Conservation (phyloP, 2,797 vertebrate species). For the Pseudochaenichthys georgianus region DNA sequence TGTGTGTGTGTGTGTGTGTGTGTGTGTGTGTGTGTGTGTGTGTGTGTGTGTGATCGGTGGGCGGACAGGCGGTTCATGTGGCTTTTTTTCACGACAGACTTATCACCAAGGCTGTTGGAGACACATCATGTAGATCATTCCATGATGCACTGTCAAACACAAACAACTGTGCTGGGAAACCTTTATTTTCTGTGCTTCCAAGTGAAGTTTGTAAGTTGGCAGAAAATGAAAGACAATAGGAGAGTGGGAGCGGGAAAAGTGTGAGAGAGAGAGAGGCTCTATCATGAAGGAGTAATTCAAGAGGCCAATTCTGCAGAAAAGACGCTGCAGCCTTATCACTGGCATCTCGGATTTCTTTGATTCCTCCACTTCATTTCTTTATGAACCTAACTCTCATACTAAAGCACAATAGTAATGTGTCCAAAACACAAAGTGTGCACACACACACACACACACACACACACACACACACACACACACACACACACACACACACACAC, state of each 20-base stretch:
- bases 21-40: too few relatives aligned
- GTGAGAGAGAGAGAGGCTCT: constrained; percentile 27
- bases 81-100: constrained; percentile 69
- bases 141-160: constrained; percentile 67
- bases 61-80: constrained; percentile 52
- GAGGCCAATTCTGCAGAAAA: constrained; percentile 62
- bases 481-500: constrained; percentile 25
- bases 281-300: constrained; percentile 76
- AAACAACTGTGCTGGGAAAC: constrained; percentile 71
- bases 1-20: too few relatives aligned
- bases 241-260: constrained; percentile 20
- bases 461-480: constrained; percentile 19
- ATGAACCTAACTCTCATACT: constrained; percentile 61
- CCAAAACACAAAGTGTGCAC: constrained; percentile 47
- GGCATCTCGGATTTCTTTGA: constrained; percentile 76
- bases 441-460: not conserved
- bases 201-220: constrained; percentile 73
- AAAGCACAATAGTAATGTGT: constrained; percentile 69
- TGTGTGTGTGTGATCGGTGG: not conserved
- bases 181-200: constrained; percentile 59
- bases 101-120: constrained; percentile 59
- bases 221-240: constrained; percentile 62
- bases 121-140: constrained; percentile 56
- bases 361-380: constrained; percentile 69
- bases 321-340: constrained; percentile 65